These are phyloP conservation scores for Sprattus sprattus DNA, from an alignment of 2,113 vertebrate species.

Conservation along the genomic window DNA sequence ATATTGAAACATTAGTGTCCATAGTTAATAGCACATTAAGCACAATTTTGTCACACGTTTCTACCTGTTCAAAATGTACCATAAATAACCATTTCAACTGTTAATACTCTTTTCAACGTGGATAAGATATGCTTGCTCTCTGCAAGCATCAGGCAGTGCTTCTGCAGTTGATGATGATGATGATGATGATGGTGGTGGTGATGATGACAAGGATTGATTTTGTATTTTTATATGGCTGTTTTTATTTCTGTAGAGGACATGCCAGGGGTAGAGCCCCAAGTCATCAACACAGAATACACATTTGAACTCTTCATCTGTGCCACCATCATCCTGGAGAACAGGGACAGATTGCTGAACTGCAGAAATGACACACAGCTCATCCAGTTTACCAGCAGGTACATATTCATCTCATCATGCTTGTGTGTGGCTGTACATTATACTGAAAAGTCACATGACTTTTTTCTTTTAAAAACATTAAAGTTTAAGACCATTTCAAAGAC, in stretches of 20 bases:
- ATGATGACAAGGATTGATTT: neutral
- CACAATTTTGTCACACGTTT: too few species aligned
- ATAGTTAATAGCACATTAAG: too few species aligned
- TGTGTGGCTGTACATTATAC: neutral
- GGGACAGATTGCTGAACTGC: conserved; percentile 67
- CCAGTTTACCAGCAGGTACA: conserved; percentile 73
- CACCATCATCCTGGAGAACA: conserved; percentile 72
- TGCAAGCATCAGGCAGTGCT: neutral
- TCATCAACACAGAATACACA: conserved; percentile 74
- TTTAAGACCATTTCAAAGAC: too few species aligned
- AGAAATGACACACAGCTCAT: conserved; percentile 71
- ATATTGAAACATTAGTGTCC: neutral
- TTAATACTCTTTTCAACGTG: neutral
- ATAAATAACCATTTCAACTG: too few species aligned
- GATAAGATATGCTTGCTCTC: neutral
- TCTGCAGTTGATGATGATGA: too few species aligned
- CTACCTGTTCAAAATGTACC: too few species aligned
- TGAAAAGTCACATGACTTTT: too few species aligned
- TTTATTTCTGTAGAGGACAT: conserved; percentile 54
- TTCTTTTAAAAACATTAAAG: too few species aligned
- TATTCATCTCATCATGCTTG: neutral
- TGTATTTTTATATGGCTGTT: conserved; percentile 12
- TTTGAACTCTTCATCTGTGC: conserved; percentile 81
- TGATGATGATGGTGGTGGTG: neutral
- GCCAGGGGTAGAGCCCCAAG: conserved; percentile 49